These are phyloP conservation scores for Petrosia ficiformis DNA, from an alignment of 37 sponge, comb jelly and placozoan species.

Conservation along the genomic window DNA sequence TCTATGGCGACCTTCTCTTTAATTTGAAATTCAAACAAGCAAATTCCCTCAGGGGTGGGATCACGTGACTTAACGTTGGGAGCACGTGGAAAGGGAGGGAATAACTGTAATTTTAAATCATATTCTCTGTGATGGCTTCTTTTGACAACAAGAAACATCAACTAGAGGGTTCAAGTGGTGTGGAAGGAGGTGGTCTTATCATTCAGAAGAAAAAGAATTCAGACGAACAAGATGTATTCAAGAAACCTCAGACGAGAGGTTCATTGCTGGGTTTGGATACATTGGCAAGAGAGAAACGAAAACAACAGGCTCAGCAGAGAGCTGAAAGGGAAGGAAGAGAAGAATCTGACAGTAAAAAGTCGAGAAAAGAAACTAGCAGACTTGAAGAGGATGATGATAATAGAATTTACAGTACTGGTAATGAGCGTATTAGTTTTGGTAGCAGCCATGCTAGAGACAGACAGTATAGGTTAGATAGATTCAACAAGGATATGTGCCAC, in stretches of 20 bases:
- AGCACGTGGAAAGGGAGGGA: too few species aligned
- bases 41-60: too few species aligned
- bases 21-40: too few species aligned
- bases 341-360: slow-evolving; percentile 6
- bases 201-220: slow-evolving; percentile 30
- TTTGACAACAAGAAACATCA: slow-evolving; percentile 38
- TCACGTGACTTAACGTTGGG: too few species aligned
- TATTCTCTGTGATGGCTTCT: too few species aligned
- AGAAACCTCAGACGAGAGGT: slow-evolving; percentile 35
- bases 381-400: not conserved
- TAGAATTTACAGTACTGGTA: not conserved
- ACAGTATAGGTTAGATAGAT: slow-evolving; percentile 9
- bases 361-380: not conserved
- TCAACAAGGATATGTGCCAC: too few species aligned
- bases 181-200: slow-evolving; percentile 68
- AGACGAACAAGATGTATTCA: slow-evolving; percentile 40
- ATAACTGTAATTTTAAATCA: too few species aligned
- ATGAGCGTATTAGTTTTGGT: slow-evolving; percentile 3
- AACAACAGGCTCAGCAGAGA: slow-evolving; percentile 55
- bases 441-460: slow-evolving; percentile 15
- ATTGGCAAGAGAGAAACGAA: slow-evolving; percentile 72
- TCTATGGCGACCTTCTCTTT: too few species aligned
- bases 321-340: slow-evolving; percentile 13
- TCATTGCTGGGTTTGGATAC: slow-evolving; percentile 83
- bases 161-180: slow-evolving; percentile 45